Conservation (phyloP, 2,888 invertebrate species). For the Stenchaetothrips biformis region DNA sequence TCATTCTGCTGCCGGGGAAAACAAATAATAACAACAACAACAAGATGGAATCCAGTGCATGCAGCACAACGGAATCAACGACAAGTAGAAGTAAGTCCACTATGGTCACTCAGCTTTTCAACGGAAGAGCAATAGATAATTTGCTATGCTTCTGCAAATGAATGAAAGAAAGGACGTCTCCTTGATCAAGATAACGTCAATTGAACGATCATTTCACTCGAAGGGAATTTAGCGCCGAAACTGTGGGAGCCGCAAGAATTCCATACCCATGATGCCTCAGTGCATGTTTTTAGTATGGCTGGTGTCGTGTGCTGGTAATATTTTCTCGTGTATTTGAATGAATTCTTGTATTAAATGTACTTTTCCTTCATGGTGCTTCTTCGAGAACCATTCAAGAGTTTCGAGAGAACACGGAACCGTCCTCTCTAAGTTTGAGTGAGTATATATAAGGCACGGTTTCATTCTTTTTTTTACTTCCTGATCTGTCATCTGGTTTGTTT, state of each 20-base stretch:
- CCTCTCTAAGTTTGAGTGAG: neutral
- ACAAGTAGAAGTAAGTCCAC: too few relatives aligned
- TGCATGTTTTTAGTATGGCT: slow-evolving; percentile 16
- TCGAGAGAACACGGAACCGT: neutral
- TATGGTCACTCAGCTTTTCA: too few relatives aligned
- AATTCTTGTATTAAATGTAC: slow-evolving; percentile 19
- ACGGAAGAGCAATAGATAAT: too few relatives aligned
- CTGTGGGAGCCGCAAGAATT: neutral
- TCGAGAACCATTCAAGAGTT: neutral
- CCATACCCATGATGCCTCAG: slow-evolving; percentile 17
- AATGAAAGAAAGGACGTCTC: too few relatives aligned
- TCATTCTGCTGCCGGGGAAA: neutral
- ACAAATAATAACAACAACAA: neutral
- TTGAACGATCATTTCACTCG: too few relatives aligned
- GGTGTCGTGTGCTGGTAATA: slow-evolving; percentile 16
- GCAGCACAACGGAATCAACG: too few relatives aligned
- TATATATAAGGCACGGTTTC: neutral
- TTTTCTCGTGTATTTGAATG: neutral
- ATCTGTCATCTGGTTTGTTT: slow-evolving; percentile 22
- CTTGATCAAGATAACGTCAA: too few relatives aligned
- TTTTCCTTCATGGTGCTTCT: neutral
- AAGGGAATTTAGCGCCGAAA: too few relatives aligned
- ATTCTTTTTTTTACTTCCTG: neutral
- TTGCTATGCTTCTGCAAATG: too few relatives aligned
- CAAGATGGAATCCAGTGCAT: neutral